Base-by-base conservation (phyloP, 2,888 invertebrate genomes). In the Melanophora roralis region DNA sequence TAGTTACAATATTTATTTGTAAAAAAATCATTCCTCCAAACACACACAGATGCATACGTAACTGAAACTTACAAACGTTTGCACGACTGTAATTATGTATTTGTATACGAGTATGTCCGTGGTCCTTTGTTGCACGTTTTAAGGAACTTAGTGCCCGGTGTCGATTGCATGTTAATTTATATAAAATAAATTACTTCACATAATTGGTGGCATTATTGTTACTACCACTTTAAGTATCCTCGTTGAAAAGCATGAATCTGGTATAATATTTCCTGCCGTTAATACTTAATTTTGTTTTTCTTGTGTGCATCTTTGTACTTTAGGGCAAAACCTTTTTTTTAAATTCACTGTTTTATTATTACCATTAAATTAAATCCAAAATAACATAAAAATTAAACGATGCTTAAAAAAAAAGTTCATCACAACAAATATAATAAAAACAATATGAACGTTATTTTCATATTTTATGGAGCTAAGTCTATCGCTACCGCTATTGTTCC, bases 141-240 rank as follows among this genome's bases (percentile, higher is more conserved):
- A 8, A 9, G 7, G 19, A 19, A 32, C 34, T 27, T 19, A 34
- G 21, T 62, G 34, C 4, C 36, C n/a, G 47, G 21, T 62, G 36
- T 34, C 21, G 34, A 34, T 55, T 55, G 55, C 43, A 67, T 67
- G 67, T 67, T 67, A 53, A 67, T 67, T 67, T 55, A 67, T 67
- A 53, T 55, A 21, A 55, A 67, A 67, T 67, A 67, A 67, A 67
- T 67, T 53, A 67, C 43, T 67, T 27, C 53, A 19, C 19, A 53
- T 53, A 67, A 67, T 67, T 65, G 51, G 53, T 19, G 40, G 51
- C 65, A 45, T 65, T 65, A 65, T 65, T 51, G 51, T 65, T 40
- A 55, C 14, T 14, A 49, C 16, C 9, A 14, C 23, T 65, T 40
- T 67, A 43, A 43, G 53, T 55, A 43, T 21, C 2, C 9, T 36